These are phyloP conservation scores for Drosophila watanabei DNA, from an alignment of 1,140 invertebrate genomes.

Conservation along the genomic window DNA sequence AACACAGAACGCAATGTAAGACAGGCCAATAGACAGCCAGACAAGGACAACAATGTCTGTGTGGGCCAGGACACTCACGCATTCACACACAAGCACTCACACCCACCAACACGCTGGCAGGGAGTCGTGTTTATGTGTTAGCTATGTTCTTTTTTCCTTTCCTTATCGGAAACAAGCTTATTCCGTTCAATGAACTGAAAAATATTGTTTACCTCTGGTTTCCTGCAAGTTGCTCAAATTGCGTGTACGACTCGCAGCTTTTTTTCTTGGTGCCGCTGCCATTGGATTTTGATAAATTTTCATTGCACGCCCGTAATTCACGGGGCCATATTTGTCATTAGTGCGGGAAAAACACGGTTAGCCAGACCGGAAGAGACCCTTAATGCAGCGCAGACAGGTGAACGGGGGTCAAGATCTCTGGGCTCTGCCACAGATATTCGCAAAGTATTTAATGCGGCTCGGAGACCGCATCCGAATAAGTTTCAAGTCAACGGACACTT, in stretches of 20 bases:
- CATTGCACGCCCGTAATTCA: conserved; percentile 28
- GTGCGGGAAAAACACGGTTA: conserved; percentile 6
- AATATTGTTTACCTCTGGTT: conserved; percentile 81
- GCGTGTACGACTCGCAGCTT: conserved; percentile 39
- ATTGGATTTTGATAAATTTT: conserved; percentile 66
- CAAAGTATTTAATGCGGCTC: conserved; percentile 27
- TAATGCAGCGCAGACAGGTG: conserved; percentile 24
- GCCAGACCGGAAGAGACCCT: conserved; percentile 13
- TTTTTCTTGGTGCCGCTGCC: conserved; percentile 18
- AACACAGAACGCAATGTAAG: conserved; percentile 58
- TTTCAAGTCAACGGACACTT: conserved; percentile 51
- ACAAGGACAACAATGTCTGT: conserved; percentile 48
- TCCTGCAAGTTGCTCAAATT: conserved; percentile 54
- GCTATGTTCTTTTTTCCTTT: conserved; percentile 47
- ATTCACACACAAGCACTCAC: background rate
- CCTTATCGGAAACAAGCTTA: conserved; percentile 82
- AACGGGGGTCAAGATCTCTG: conserved; percentile 7
- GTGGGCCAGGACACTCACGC: conserved; percentile 28
- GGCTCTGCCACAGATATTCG: conserved; percentile 19
- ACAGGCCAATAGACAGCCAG: conserved; percentile 64
- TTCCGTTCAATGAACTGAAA: conserved; percentile 83
- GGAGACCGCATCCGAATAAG: conserved; percentile 17
- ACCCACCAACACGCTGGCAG: background rate
- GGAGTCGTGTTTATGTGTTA: conserved; percentile 41
- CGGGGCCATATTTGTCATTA: conserved; percentile 54